Conservation (phyloP, 2,888 invertebrate species). For the Druceiella hillmani region DNA sequence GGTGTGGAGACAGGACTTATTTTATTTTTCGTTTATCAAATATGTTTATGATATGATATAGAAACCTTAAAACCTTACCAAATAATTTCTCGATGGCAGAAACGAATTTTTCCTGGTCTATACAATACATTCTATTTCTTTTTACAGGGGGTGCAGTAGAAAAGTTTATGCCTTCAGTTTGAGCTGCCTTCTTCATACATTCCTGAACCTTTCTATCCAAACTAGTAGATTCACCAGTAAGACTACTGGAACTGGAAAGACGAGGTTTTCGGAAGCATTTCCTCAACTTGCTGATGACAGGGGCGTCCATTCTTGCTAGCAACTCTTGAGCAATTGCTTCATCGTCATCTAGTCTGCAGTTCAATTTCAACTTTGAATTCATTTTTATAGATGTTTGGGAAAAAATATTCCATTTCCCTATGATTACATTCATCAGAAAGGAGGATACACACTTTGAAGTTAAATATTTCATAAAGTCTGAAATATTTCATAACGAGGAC, state of each 20-base stretch:
- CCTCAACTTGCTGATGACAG: slow-evolving; percentile 36
- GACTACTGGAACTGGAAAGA: too few relatives aligned
- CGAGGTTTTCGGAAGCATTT: slow-evolving; percentile 29
- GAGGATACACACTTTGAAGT: too few relatives aligned
- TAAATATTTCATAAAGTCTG: too few relatives aligned
- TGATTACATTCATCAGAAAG: too few relatives aligned
- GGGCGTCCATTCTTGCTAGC: slow-evolving; percentile 37
- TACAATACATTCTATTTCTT: slow-evolving; percentile 30
- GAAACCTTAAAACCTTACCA: too few relatives aligned
- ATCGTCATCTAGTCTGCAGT: slow-evolving; percentile 29
- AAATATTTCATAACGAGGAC: too few relatives aligned
- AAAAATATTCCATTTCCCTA: too few relatives aligned
- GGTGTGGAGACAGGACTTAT: too few relatives aligned
- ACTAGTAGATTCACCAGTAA: too few relatives aligned
- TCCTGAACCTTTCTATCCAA: slow-evolving; percentile 39
- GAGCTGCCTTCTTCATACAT: slow-evolving; percentile 39
- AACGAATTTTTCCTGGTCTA: slow-evolving; percentile 35
- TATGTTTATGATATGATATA: too few relatives aligned
- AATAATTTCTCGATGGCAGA: slow-evolving; percentile 35
- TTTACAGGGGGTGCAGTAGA: slow-evolving; percentile 17
- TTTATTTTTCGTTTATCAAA: too few relatives aligned
- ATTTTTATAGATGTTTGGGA: too few relatives aligned
- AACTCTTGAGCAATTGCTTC: slow-evolving; percentile 36
- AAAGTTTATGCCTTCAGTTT: slow-evolving; percentile 43
- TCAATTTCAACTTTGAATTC: slow-evolving; percentile 2